These are phyloP conservation scores for Dipodomys spectabilis DNA, from an alignment of 2,113 vertebrate species.

Conservation along the genomic window DNA sequence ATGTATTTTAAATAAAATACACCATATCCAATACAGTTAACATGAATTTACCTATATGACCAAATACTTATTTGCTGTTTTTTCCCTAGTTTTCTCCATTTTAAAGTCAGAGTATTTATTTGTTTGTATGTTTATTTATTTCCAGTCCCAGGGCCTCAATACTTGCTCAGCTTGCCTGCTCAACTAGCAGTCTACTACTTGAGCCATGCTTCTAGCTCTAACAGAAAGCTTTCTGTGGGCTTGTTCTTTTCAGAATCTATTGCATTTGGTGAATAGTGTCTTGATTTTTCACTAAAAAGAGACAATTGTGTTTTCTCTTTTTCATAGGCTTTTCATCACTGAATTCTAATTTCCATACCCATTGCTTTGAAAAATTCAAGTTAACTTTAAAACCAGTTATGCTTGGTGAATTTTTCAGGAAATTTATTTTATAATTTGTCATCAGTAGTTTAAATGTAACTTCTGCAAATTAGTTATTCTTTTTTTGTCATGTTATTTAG, in stretches of 20 bases:
- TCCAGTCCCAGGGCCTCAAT: too few species aligned
- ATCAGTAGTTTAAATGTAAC: background rate
- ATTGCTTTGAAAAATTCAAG: slow-evolving; percentile 30
- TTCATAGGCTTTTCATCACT: background rate
- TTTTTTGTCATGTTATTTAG: background rate
- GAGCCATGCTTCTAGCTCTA: background rate
- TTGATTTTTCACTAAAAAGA: background rate
- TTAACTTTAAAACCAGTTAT: slow-evolving; percentile 10
- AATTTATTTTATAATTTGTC: background rate
- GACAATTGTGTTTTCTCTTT: background rate
- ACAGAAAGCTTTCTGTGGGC: background rate
- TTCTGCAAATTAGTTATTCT: background rate
- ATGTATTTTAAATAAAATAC: background rate
- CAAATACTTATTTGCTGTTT: background rate
- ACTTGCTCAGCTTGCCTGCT: too few species aligned
- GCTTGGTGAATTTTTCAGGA: background rate
- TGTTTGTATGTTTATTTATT: too few species aligned
- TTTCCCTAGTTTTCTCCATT: background rate
- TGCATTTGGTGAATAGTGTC: background rate
- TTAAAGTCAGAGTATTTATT: background rate
- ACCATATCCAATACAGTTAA: background rate
- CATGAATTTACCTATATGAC: background rate
- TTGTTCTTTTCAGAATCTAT: background rate
- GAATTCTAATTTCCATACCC: background rate
- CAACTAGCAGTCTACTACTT: too few species aligned